phyloP scores from a whole-genome alignment of 2,888 invertebrate genomes.

The Deilephila elpenor region DNA sequence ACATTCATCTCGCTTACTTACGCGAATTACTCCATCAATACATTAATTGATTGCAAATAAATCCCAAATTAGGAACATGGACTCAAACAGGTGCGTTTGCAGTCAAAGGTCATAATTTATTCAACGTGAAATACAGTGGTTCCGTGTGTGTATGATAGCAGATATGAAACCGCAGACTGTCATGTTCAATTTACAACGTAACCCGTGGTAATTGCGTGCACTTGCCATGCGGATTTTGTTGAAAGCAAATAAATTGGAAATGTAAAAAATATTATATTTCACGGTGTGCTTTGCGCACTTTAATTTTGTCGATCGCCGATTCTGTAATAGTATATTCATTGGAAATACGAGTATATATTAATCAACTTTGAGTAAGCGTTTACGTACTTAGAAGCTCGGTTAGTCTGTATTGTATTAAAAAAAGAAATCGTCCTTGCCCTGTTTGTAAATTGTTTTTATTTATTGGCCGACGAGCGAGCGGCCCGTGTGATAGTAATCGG shows the following conservation, averaged over 20 bases:
- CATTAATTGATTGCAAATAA: neutral
- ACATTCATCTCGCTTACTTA: no score
- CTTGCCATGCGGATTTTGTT: constrained; percentile 10
- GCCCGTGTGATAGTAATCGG: no score
- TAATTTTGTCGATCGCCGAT: neutral
- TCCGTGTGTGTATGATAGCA: constrained; percentile 60
- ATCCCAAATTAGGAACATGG: constrained; percentile 39
- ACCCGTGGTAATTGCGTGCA: constrained; percentile 24
- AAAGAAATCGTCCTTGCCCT: no score
- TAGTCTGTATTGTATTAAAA: no score
- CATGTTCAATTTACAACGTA: constrained; percentile 60
- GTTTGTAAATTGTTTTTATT: no score
- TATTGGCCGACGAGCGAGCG: no score
- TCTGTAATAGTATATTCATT: neutral
- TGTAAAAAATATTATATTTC: constrained; percentile 1
- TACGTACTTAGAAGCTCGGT: no score
- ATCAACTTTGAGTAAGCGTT: no score
- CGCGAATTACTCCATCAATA: neutral
- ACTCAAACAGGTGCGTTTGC: constrained; percentile 47
- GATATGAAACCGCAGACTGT: constrained; percentile 73
- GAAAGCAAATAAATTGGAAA: constrained; percentile 10
- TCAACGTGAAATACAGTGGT: constrained; percentile 58
- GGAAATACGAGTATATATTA: no score
- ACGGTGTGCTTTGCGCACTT: neutral
- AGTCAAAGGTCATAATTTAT: constrained; percentile 69